These are phyloP conservation scores for Aphyosemion australe DNA, from an alignment of 2,113 vertebrate species.

Conservation along the genomic window DNA sequence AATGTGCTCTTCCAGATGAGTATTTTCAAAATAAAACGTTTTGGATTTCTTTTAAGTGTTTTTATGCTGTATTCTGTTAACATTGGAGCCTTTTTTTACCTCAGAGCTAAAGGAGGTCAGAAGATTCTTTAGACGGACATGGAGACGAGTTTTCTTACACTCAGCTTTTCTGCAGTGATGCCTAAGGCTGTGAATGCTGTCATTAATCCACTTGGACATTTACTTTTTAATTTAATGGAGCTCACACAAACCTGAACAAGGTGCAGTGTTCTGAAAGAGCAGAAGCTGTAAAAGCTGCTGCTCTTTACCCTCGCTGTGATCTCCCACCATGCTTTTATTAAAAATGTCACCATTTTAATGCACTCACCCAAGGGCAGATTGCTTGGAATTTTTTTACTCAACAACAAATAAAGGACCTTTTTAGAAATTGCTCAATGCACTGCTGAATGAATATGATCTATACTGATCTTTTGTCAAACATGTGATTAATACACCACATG, in stretches of 20 bases:
- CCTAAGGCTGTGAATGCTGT: no score
- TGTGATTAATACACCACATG: not conserved
- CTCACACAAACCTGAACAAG: conserved; percentile 38
- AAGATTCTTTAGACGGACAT: no score
- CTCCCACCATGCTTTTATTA: conserved; percentile 63
- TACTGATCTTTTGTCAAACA: conserved; percentile 27
- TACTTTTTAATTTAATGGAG: conserved; percentile 57
- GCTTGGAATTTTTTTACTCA: conserved; percentile 12
- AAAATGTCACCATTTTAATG: conserved; percentile 66
- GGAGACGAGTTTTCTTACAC: no score
- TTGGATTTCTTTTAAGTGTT: no score
- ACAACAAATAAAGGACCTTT: conserved; percentile 43
- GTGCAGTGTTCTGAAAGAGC: conserved; percentile 33
- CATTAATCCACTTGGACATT: conserved; percentile 19
- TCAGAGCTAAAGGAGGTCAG: no score
- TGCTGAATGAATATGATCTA: not conserved
- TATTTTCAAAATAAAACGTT: no score
- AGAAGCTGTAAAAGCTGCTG: conserved; percentile 43
- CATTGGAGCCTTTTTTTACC: no score
- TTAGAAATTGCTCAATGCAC: not conserved
- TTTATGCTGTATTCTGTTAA: no score
- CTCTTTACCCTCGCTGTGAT: conserved; percentile 49
- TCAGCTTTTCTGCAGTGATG: no score
- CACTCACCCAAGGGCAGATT: conserved; percentile 54
- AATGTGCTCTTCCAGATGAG: no score